These are phyloP conservation scores for Hippocampus guttulatus DNA, from an alignment of 2,113 vertebrate genomes.

Conservation along the genomic window DNA sequence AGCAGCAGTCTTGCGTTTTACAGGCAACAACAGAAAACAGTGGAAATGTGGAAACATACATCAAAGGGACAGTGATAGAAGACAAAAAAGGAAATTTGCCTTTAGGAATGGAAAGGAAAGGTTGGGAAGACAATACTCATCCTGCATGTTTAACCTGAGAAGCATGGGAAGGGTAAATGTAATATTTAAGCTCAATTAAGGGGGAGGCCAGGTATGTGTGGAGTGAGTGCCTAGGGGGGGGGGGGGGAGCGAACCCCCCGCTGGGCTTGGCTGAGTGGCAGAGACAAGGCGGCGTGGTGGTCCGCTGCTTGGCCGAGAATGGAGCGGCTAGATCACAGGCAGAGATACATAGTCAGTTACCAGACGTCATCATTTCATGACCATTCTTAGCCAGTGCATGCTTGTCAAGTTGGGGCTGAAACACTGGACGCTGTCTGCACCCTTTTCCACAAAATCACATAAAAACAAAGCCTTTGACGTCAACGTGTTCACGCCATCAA, in stretches of 20 bases:
- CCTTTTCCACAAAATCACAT: slow-evolving; percentile 76
- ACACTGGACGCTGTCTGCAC: slow-evolving; percentile 55
- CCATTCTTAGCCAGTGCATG: slow-evolving; percentile 27
- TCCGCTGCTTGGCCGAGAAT: slow-evolving; percentile 61
- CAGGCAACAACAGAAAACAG: slow-evolving; percentile 23
- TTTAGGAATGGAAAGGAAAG: slow-evolving; percentile 26
- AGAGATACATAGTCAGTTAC: slow-evolving; percentile 67
- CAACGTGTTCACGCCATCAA: neutral
- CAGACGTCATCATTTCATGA: slow-evolving; percentile 41
- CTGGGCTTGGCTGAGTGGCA: slow-evolving; percentile 61
- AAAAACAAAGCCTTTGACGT: slow-evolving; percentile 57
- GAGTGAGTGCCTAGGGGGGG: slow-evolving; percentile 62
- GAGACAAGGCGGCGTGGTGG: slow-evolving; percentile 58
- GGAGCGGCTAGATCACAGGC: slow-evolving; percentile 68
- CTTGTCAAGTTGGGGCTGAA: neutral
- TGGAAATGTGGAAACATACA: slow-evolving; percentile 21
- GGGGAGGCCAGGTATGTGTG: slow-evolving; percentile 49
- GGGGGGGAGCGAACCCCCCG: slow-evolving; percentile 51
- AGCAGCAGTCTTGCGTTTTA: slow-evolving; percentile 17
- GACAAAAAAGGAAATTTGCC: slow-evolving; percentile 7
- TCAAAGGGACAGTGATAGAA: slow-evolving; percentile 13
- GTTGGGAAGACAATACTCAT: slow-evolving; percentile 56
- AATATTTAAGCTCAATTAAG: slow-evolving; percentile 41
- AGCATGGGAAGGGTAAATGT: slow-evolving; percentile 19
- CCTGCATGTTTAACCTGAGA: slow-evolving; percentile 32